These are phyloP conservation scores for Jordanella pulchra DNA, from an alignment of 2,797 vertebrate species.

Conservation along the genomic window DNA sequence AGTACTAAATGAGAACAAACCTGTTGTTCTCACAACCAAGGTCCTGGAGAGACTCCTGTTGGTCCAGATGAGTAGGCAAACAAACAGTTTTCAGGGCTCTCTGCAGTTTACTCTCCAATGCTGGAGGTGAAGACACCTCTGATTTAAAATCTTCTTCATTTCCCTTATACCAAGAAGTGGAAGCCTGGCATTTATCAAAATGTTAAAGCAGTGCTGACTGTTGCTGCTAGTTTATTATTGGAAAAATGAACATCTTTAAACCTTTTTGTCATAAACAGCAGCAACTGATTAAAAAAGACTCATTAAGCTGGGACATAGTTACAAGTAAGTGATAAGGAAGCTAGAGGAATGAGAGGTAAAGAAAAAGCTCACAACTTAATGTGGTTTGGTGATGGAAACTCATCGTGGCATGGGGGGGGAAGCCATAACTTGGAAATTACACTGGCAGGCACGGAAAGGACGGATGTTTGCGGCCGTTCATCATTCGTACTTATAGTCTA, in stretches of 20 bases:
- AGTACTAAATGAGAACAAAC: no score
- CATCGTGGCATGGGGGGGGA: slow-evolving; percentile 34
- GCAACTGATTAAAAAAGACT: slow-evolving; percentile 41
- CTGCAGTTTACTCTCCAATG: no score
- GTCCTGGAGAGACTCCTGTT: no score
- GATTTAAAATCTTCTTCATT: not conserved
- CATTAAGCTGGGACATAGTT: slow-evolving; percentile 39
- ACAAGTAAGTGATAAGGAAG: slow-evolving; percentile 47
- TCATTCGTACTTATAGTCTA: slow-evolving; percentile 13
- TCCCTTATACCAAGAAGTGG: not conserved
- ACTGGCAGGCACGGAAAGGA: slow-evolving; percentile 30
- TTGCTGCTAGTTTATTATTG: slow-evolving; percentile 24
- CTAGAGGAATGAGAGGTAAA: not conserved
- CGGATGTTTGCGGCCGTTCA: slow-evolving; percentile 19
- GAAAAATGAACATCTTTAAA: slow-evolving; percentile 22
- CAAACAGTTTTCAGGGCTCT: no score
- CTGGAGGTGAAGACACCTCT: not conserved
- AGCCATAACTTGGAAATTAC: slow-evolving; percentile 47
- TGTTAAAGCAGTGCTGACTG: not conserved
- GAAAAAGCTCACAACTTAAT: slow-evolving; percentile 30
- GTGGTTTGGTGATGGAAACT: slow-evolving; percentile 60
- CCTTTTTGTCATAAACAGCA: slow-evolving; percentile 28
- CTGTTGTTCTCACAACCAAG: no score
- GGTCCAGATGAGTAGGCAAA: no score
- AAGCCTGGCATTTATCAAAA: slow-evolving; percentile 5